Conservation (phyloP, 2,888 invertebrate species). For the Flexamia atlantica region DNA sequence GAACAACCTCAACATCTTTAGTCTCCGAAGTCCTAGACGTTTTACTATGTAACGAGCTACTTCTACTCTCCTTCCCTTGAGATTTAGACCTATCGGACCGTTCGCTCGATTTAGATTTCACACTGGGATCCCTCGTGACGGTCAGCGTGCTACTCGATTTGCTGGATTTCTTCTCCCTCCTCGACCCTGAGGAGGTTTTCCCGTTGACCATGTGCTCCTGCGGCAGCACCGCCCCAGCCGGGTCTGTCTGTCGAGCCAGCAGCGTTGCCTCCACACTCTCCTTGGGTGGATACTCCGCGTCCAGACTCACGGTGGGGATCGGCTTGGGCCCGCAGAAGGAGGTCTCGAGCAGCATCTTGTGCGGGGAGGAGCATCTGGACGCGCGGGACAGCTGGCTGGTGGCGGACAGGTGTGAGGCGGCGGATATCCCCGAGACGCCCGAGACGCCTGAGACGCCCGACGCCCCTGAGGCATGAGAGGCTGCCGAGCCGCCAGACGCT, state of each 20-base stretch:
- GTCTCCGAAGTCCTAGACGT: conserved; percentile 10
- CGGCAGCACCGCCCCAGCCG: conserved; percentile 68
- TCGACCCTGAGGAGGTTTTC: conserved; percentile 10
- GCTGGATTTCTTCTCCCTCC: conserved; percentile 28
- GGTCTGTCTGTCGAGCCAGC: conserved; percentile 67
- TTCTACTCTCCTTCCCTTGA: conserved; percentile 41
- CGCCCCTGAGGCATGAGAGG: conserved; percentile 74
- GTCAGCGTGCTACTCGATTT: conserved; percentile 42
- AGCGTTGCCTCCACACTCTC: conserved; percentile 68
- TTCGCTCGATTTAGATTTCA: conserved; percentile 45
- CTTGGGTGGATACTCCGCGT: conserved; percentile 70
- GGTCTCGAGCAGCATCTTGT: conserved; percentile 92
- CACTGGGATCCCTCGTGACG: conserved; percentile 25
- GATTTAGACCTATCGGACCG: conserved; percentile 7
- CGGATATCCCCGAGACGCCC: conserved; percentile 71
- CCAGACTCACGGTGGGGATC: conserved; percentile 72
- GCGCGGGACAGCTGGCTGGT: conserved; percentile 70
- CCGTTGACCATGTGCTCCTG: conserved; percentile 60
- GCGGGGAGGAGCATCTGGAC: conserved; percentile 84
- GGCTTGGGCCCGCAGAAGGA: conserved; percentile 94
- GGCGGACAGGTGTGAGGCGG: conserved; percentile 70
- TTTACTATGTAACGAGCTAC: conserved; percentile 39
- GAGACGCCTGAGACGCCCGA: conserved; percentile 75
- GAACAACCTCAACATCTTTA: conserved; percentile 3
- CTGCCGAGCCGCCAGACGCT: conserved; percentile 71